phyloP scores from a whole-genome alignment of 2,888 invertebrate species.

The Cosmorhoe ocellata region DNA sequence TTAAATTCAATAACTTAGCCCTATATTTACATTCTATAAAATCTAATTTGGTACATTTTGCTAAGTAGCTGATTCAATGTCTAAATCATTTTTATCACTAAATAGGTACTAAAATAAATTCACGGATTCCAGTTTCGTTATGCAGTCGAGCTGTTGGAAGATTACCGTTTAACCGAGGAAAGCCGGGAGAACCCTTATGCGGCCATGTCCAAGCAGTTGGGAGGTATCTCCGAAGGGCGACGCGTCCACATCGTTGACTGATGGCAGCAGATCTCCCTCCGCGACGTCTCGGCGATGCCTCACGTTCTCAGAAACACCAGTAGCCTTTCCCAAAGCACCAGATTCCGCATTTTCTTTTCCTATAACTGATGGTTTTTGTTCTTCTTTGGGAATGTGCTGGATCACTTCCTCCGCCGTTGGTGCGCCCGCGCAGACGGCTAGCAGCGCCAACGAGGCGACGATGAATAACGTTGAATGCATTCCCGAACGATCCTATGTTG shows the following conservation, averaged over 20 bases:
- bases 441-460: constrained; percentile 72
- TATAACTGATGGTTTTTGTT: constrained; percentile 74
- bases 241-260: constrained; percentile 55
- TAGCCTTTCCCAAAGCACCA: constrained; percentile 72
- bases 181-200: constrained; percentile 71
- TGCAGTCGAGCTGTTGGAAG: background rate
- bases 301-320: constrained; percentile 57
- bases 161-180: constrained; percentile 59
- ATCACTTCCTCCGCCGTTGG: constrained; percentile 66
- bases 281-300: constrained; percentile 58
- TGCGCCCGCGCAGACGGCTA: constrained; percentile 67
- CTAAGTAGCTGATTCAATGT: constrained; percentile 32
- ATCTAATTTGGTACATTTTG: constrained; percentile 12
- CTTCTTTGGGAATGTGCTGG: constrained; percentile 70
- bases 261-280: constrained; percentile 69
- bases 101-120: background rate
- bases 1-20: too few species aligned
- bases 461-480: constrained; percentile 73
- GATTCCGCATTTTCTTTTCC: constrained; percentile 65
- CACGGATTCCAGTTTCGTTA: constrained; percentile 4
- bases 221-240: constrained; percentile 64
- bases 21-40: background rate
- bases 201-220: constrained; percentile 59
- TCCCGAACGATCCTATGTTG: constrained; percentile 72
- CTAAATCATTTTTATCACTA: constrained; percentile 14